A percentile compares a stretch with the other conserved stretches of the same genome.
Conservation (phyloP, 1,140 invertebrate genomes). For the Dermatophagoides farinae region DNA sequence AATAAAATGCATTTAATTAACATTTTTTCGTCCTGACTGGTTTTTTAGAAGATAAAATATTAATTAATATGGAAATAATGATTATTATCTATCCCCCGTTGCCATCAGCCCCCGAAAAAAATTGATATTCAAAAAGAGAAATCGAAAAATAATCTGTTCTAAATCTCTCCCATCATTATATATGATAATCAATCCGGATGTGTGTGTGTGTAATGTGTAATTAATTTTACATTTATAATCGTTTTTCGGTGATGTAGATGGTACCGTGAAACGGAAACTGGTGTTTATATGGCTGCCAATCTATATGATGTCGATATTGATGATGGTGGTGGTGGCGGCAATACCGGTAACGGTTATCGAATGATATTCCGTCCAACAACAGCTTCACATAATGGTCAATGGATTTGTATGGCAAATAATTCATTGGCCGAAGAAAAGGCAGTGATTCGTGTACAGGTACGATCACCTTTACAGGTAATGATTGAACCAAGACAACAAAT, state of each 20-base stretch:
- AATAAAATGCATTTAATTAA: too few species aligned
- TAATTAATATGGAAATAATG: too few species aligned
- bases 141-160: too few species aligned
- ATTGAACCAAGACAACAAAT: conserved; percentile 38
- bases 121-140: too few species aligned
- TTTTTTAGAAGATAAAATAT: too few species aligned
- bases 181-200: too few species aligned
- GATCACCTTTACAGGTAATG: background rate
- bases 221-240: background rate
- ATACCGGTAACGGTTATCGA: too few species aligned
- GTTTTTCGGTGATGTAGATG: conserved; percentile 10
- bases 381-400: conserved; percentile 19
- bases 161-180: background rate
- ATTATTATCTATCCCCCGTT: background rate
- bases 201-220: too few species aligned
- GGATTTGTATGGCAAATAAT: conserved; percentile 22
- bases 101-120: background rate
- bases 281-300: background rate
- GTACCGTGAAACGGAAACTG: conserved; percentile 17
- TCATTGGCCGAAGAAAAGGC: conserved; percentile 20
- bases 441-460: conserved; percentile 17
- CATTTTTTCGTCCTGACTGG: too few species aligned
- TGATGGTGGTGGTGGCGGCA: background rate
- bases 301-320: background rate
- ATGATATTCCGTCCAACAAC: conserved; percentile 17